Conservation (phyloP, 37 sponge, comb jelly and placozoan genomes). For the Oopsacas minuta region DNA sequence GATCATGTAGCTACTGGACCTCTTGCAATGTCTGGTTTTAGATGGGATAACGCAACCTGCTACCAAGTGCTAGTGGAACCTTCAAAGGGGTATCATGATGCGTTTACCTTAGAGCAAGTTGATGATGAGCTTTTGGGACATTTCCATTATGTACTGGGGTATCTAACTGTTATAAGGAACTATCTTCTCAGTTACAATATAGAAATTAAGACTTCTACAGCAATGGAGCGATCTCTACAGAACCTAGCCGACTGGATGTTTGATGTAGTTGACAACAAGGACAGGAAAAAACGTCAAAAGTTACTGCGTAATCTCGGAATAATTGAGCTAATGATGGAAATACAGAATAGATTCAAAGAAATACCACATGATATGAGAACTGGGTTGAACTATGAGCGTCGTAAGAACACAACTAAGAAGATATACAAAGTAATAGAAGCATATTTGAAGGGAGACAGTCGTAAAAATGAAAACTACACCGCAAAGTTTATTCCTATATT, state of each 20-base stretch:
- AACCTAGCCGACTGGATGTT: constrained; percentile 9
- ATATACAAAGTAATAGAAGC: constrained; percentile 33
- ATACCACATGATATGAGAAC: background rate
- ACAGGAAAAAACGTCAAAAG: constrained; percentile 46
- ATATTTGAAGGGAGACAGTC: constrained; percentile 39
- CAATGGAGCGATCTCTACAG: background rate
- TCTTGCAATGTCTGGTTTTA: background rate
- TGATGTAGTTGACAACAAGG: background rate
- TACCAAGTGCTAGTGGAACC: background rate
- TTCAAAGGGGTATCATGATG: constrained; percentile 21
- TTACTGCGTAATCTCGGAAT: constrained; percentile 50
- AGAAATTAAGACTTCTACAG: background rate
- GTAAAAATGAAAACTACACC: constrained; percentile 56
- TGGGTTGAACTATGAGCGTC: background rate
- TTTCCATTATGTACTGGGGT: constrained; percentile 52
- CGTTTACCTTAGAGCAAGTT: constrained; percentile 34
- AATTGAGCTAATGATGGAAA: constrained; percentile 4
- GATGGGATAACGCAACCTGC: constrained; percentile 21
- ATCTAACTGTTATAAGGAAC: constrained; percentile 43
- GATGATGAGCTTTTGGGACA: constrained; percentile 40
- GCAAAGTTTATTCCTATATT: constrained; percentile 45
- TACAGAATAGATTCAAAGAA: background rate
- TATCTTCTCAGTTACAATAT: constrained; percentile 25
- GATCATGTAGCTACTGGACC: background rate
- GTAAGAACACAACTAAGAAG: background rate